phyloP scores from a whole-genome alignment of 2,113 vertebrate genomes.

The Dolichallabes microphthalmus region DNA sequence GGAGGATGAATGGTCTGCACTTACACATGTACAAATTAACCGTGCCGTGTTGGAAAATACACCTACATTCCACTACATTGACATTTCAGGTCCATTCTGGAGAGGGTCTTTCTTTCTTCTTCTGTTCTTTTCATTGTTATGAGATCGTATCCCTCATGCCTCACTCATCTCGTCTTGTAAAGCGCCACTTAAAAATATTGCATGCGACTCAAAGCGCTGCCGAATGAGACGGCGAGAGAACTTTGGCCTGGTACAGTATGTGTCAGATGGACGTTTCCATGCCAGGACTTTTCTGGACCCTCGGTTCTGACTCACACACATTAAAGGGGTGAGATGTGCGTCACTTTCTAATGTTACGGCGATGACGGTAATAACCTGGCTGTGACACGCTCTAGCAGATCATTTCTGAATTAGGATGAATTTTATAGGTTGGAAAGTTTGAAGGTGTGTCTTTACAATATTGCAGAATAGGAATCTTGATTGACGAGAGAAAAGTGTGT shows the following conservation, averaged over 20 bases:
- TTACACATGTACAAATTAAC: slow-evolving; percentile 59
- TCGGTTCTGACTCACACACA: slow-evolving; percentile 40
- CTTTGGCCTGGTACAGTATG: slow-evolving; percentile 40
- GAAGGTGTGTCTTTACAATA: background rate
- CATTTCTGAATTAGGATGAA: slow-evolving; percentile 30
- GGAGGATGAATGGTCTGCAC: slow-evolving; percentile 63
- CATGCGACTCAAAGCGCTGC: slow-evolving; percentile 30
- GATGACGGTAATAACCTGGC: slow-evolving; percentile 36
- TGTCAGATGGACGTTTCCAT: slow-evolving; percentile 37
- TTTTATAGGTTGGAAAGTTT: background rate
- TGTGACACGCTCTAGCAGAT: slow-evolving; percentile 32
- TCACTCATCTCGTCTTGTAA: slow-evolving; percentile 58
- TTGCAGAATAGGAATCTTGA: background rate
- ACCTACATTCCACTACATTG: slow-evolving; percentile 45
- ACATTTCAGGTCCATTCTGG: slow-evolving; percentile 49
- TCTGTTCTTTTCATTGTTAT: slow-evolving; percentile 52
- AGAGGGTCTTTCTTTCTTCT: slow-evolving; percentile 3
- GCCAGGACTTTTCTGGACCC: slow-evolving; percentile 37
- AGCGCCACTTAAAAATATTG: slow-evolving; percentile 54
- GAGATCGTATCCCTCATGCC: slow-evolving; percentile 47
- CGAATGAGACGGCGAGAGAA: slow-evolving; percentile 41
- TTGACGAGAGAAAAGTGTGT: slow-evolving; percentile 5
- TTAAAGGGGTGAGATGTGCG: slow-evolving; percentile 51
- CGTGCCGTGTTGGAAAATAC: slow-evolving; percentile 51
- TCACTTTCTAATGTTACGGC: slow-evolving; percentile 37